Evolutionary conservation across 2,797 vertebrate genomes (phyloP), one percentile per base, ranked within the genome.

Genomic region (Geotria australis): DNA sequence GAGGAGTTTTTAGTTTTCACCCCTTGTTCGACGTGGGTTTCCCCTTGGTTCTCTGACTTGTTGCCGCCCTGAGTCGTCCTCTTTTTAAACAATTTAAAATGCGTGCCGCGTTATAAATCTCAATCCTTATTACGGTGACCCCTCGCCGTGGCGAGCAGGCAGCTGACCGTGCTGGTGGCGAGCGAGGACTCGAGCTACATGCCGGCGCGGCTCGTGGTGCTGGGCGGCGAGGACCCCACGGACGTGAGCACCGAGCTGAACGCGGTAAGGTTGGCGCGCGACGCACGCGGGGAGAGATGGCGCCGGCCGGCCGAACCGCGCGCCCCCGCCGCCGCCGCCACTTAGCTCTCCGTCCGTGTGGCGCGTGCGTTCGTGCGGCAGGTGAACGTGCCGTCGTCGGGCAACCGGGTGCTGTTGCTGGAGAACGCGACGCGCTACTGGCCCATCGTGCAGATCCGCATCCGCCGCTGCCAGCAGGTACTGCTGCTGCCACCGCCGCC

Each of bases 161-260:
- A 85, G 67, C 68, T 94, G 62, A 74, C 76, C 56, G 67, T 91
- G 61, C 65, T 79, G 67, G 84, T 96, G 63, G 76, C 85, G 60
- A 73, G 74, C 1, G 86, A 96, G 63, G 88, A 96, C 66, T 80
- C 84, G 0, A 94, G 85, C 70, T 94, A 96, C 67, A 94, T 96
- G 86, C 86, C 88, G 0, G 81, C 85, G 5, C 74, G 79, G 6
- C 71, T 96, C 2, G 72, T 83, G 59, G 81, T 93, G 46, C 73
- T 78, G 47, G 88, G 80, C 3, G 85, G 86, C 49, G 81, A 89
- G 51, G 77, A 76, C 60, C 64, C 73, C 1, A 73, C 68, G 38
- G 72, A 72, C 64, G 63, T 89, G 66, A 77, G 75, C 64, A 83
- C 79, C 0, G 82, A 85, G 58, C 81, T 96, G n/a, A 88, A 76